phyloP scores from a whole-genome alignment of 2,113 vertebrate species.

The Halcyon malimbica region DNA sequence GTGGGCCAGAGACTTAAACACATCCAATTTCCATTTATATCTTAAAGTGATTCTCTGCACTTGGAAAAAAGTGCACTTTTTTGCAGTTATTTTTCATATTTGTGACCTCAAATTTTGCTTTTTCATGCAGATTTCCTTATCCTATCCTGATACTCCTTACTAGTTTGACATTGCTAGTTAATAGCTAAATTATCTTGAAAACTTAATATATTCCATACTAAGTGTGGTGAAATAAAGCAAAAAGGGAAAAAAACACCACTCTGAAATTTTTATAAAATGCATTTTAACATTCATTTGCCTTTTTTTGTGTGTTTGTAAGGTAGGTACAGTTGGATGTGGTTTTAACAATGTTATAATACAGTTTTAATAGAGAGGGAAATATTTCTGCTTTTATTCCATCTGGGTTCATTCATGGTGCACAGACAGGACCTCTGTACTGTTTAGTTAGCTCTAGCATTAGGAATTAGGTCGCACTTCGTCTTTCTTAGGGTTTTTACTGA shows the following conservation, averaged over 20 bases:
- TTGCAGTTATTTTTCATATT: not conserved
- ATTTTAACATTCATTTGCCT: not conserved
- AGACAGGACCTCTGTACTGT: not conserved
- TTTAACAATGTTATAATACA: not conserved
- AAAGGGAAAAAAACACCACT: not conserved
- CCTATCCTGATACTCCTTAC: not conserved
- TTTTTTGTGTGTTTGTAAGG: not conserved
- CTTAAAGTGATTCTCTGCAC: not conserved
- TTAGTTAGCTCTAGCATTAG: not conserved
- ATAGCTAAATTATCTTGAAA: not conserved
- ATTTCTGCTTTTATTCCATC: not conserved
- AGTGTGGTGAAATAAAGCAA: not conserved
- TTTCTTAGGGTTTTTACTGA: not conserved
- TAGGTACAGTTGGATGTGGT: not conserved
- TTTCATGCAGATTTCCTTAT: not conserved
- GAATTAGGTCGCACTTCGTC: not conserved
- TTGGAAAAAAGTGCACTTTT: not conserved
- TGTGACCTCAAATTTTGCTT: not conserved
- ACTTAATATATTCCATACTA: not conserved
- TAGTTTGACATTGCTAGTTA: not conserved
- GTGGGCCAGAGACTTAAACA: not conserved
- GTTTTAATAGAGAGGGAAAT: not conserved
- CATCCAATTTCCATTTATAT: not conserved
- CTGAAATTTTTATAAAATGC: not conserved
- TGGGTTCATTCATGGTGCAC: not conserved